phyloP scores from a whole-genome alignment of 2,888 invertebrate genomes.

The Sialis lutaria region DNA sequence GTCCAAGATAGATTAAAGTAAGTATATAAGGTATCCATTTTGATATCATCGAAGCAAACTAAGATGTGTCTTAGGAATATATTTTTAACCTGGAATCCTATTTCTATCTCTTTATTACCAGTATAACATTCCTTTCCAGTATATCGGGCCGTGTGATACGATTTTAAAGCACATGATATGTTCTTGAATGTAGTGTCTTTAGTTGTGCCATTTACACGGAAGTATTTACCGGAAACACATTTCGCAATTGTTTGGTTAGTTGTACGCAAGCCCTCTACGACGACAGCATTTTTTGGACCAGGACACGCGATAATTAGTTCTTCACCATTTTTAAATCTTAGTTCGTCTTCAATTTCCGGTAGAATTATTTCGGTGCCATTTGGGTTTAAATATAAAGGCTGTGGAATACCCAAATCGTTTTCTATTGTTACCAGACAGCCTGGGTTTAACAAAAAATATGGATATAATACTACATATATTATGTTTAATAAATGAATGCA shows the following conservation, averaged over 20 bases:
- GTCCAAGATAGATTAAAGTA: constrained; percentile 28
- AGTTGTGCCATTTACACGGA: constrained; percentile 9
- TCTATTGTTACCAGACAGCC: no score
- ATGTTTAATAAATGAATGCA: no score
- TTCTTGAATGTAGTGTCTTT: constrained; percentile 20
- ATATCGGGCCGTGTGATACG: constrained; percentile 24
- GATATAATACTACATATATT: no score
- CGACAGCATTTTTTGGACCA: constrained; percentile 3
- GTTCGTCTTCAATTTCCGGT: no score
- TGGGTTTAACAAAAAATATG: no score
- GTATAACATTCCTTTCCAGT: constrained; percentile 27
- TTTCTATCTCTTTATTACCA: constrained; percentile 27
- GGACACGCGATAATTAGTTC: constrained; percentile 12
- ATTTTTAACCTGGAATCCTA: constrained; percentile 30
- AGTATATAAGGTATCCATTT: constrained; percentile 32
- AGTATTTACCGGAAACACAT: constrained; percentile 14
- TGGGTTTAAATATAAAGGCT: no score
- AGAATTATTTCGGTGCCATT: no score
- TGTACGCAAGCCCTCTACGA: background rate
- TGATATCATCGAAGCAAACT: constrained; percentile 34
- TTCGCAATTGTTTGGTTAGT: constrained; percentile 7
- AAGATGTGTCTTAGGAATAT: constrained; percentile 29
- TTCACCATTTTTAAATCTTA: constrained; percentile 2
- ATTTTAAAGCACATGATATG: constrained; percentile 25
- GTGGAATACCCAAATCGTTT: no score